Evolutionary conservation across 2,113 vertebrate species (phyloP).

Genomic region (Xyliphius kryptos): DNA sequence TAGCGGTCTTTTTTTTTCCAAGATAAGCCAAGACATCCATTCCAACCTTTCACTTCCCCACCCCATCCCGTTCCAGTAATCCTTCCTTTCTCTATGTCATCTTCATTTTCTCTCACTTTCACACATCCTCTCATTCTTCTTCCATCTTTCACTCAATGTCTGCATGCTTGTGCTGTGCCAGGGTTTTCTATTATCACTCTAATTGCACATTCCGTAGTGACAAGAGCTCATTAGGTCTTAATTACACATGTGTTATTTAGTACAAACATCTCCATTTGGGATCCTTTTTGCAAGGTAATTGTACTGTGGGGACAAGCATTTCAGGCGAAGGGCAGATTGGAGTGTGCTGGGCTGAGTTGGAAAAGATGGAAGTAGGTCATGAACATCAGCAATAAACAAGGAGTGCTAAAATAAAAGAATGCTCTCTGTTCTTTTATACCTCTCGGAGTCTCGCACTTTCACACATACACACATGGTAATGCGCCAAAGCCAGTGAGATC

Average conservation of each 20-base stretch:
- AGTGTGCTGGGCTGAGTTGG: constrained; percentile 44
- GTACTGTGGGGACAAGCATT: constrained; percentile 77
- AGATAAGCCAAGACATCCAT: neutral
- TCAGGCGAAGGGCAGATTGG: constrained; percentile 64
- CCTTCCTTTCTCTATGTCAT: neutral
- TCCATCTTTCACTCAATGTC: constrained; percentile 53
- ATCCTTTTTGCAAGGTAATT: constrained; percentile 84
- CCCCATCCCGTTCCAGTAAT: neutral
- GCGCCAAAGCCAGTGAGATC: constrained; percentile 57
- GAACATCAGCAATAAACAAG: constrained; percentile 65
- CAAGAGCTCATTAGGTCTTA: constrained; percentile 99
- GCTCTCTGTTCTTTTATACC: constrained; percentile 14
- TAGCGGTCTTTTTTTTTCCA: neutral
- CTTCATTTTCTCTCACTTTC: neutral
- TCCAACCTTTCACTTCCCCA: neutral
- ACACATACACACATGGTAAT: constrained; percentile 40
- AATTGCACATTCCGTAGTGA: constrained; percentile 99
- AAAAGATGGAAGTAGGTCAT: constrained; percentile 73
- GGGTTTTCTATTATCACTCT: constrained; percentile 87
- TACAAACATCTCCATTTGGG: constrained; percentile 99
- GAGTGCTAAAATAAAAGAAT: constrained; percentile 71
- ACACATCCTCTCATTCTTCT: neutral
- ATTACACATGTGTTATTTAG: constrained; percentile 99
- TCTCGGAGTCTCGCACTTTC: constrained; percentile 42
- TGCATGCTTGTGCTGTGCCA: constrained; percentile 29